Evolutionary conservation across 2,113 vertebrate species (phyloP).

Genomic region (Calcarius ornatus): DNA sequence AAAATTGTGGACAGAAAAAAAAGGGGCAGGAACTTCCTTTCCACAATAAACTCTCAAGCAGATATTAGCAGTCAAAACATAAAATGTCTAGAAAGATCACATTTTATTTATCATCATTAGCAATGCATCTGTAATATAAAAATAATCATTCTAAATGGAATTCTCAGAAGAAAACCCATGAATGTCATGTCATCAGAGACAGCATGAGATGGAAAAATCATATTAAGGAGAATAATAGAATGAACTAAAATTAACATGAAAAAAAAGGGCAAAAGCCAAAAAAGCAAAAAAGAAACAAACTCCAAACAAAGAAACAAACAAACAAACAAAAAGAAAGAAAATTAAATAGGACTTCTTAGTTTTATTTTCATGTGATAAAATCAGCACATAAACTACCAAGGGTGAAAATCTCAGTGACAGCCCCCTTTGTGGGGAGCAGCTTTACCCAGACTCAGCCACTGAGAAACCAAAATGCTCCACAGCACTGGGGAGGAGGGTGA

Average conservation of each 20-base stretch:
- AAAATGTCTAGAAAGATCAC: neutral
- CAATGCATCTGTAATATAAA: neutral
- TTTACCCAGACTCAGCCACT: neutral
- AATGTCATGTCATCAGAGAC: neutral
- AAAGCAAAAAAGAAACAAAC: too few relatives aligned
- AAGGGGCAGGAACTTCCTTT: neutral
- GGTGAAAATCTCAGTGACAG: neutral
- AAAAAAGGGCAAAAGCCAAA: accelerated
- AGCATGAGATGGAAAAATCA: neutral
- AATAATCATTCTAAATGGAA: neutral
- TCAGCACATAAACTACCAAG: neutral
- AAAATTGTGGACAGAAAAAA: neutral
- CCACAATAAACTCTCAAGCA: neutral
- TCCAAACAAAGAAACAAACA: accelerated
- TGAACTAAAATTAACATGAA: neutral
- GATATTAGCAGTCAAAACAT: neutral
- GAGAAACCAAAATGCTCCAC: neutral
- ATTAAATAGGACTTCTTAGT: accelerated
- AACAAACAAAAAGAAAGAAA: accelerated
- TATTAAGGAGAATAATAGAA: neutral
- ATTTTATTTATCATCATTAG: neutral
- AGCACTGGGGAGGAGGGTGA: accelerated
- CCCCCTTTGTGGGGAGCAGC: neutral
- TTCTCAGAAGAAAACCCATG: neutral
- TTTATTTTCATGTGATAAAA: neutral